Evolutionary conservation across 2,888 invertebrate species (phyloP).

Genomic region (Syritta pipiens): DNA sequence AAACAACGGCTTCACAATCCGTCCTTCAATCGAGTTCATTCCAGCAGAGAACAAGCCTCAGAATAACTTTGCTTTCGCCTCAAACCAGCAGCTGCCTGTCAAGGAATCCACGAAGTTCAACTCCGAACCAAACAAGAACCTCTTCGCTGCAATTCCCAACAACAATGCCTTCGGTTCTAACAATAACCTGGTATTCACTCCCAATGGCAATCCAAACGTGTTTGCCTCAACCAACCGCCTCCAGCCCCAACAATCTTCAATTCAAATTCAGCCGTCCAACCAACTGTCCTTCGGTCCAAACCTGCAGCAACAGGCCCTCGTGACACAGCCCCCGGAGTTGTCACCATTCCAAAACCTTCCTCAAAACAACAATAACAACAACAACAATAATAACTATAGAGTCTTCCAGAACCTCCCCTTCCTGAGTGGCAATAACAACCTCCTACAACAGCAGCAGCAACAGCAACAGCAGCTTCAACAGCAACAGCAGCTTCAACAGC

Average conservation of each 20-base stretch:
- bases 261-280: slow-evolving; percentile 76
- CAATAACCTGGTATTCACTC: slow-evolving; percentile 71
- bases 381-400: slow-evolving; percentile 73
- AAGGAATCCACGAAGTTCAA: slow-evolving; percentile 81
- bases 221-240: slow-evolving; percentile 29
- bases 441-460: slow-evolving; percentile 72
- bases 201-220: slow-evolving; percentile 64
- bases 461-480: slow-evolving; percentile 72
- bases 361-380: slow-evolving; percentile 72
- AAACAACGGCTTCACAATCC: slow-evolving; percentile 75
- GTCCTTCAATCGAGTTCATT: slow-evolving; percentile 79
- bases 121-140: slow-evolving; percentile 65
- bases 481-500: slow-evolving; percentile 72
- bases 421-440: slow-evolving; percentile 55
- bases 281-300: slow-evolving; percentile 76
- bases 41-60: slow-evolving; percentile 74
- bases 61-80: slow-evolving; percentile 59
- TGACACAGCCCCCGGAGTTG: slow-evolving; percentile 71
- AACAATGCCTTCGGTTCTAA: slow-evolving; percentile 31
- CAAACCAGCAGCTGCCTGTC: slow-evolving; percentile 81
- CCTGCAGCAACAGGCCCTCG: slow-evolving; percentile 66
- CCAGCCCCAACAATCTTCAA: slow-evolving; percentile 54
- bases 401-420: slow-evolving; percentile 72
- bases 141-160: slow-evolving; percentile 27
- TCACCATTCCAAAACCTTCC: slow-evolving; percentile 74